Base-by-base conservation (phyloP, 2,797 vertebrate genomes). In the Alcedo quadribrachys region DNA sequence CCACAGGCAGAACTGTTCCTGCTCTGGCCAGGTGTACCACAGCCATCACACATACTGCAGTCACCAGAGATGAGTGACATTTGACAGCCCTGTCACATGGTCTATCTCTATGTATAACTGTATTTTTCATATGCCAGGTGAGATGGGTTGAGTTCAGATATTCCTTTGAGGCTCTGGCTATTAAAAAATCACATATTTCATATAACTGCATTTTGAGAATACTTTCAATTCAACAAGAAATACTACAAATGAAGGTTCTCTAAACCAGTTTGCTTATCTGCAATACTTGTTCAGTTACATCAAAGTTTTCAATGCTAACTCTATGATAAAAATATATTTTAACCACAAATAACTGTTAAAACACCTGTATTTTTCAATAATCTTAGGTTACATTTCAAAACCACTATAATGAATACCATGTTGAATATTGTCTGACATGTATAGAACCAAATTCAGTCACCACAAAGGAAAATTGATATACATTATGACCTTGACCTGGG, bases 341-440 rank as follows among this genome's bases (percentile, higher is more conserved):
- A 89, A 93, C 88, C 42, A 73, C 80, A 92, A 95, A 74, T 45
- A 91, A 66, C 40, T 81, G 24, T 42, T 77, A 70, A 79, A 73
- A 89, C 81, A 92, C 57, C 88, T 85, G 20, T 71, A 74, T 73
- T 95, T 94, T 87, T 79, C 94, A 85, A 62, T 89, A 89, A 93
- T n/a, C 62, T 82, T 94, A 89, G 35, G 92, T 89, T 93, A 89
- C 35, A 74, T 94, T 97, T 97, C 48, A 86, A 74, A 95, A 95
- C 89, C 58, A 73, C 40, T 68, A 19, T 85, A 95, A 96, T 92
- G 69, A 97, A 95, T 87, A 89, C 63, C 51, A 70, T 85, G n/a
- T 48, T 74, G 57, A 86, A 78, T 75, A 95, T 60, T 30, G 12
- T 75, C 85, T 85, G 75, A 73, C 79, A 76, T 83, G 78, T 77